Percentiles rank a stretch among this genome's conserved stretches.
Conservation (phyloP, 2,888 invertebrate species). For the Pollenia amentaria region DNA sequence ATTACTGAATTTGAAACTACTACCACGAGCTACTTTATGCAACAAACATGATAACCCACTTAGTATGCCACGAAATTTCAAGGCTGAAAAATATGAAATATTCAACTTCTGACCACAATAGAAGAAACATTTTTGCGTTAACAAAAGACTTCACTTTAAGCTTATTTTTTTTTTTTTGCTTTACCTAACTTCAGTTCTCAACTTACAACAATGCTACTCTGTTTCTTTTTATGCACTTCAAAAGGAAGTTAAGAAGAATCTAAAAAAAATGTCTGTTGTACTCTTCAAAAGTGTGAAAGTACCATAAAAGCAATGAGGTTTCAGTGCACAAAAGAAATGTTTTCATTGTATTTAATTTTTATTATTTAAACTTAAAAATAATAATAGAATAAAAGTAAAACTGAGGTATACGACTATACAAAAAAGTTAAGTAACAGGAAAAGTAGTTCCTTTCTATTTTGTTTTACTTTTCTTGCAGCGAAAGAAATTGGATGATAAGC, state of each 20-base stretch:
- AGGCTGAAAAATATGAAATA: not conserved
- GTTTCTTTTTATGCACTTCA: conserved; percentile 24
- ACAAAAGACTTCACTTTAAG: conserved; percentile 31
- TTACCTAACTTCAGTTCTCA: not conserved
- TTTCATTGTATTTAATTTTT: conserved; percentile 38
- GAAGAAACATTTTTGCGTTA: conserved; percentile 2
- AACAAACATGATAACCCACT: not conserved
- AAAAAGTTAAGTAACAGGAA: conserved; percentile 22
- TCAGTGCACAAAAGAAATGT: conserved; percentile 30
- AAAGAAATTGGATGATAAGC: not conserved
- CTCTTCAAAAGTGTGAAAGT: conserved; percentile 45
- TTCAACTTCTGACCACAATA: conserved; percentile 15
- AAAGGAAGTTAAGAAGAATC: conserved; percentile 27
- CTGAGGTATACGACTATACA: not conserved
- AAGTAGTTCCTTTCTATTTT: conserved; percentile 7
- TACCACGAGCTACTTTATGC: not conserved
- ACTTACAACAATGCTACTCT: conserved; percentile 15
- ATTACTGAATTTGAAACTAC: too few species aligned
- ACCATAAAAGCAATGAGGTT: not conserved
- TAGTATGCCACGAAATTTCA: not conserved
- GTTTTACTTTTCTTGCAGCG: not conserved
- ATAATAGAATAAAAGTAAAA: not conserved
- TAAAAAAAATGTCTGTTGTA: conserved; percentile 1
- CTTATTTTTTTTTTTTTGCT: not conserved
- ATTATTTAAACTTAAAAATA: conserved; percentile 10